Conservation (phyloP, 2,113 vertebrate species). For the Leptobrachium ailaonicum region DNA sequence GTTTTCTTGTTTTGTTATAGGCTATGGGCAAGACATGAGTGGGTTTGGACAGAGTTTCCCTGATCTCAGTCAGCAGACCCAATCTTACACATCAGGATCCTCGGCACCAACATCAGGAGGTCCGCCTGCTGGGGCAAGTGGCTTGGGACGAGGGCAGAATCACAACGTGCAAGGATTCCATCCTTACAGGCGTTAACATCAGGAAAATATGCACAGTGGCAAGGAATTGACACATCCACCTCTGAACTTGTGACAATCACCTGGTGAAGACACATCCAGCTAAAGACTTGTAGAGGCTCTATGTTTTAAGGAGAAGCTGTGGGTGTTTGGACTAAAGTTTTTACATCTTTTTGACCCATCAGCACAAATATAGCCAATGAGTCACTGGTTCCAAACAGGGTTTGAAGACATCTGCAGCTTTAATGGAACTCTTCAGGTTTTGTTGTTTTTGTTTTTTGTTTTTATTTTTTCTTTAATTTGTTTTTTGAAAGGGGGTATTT, state of each 20-base stretch:
- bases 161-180: constrained; percentile 98
- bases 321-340: constrained; percentile 87
- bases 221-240: constrained; percentile 66
- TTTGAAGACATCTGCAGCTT: constrained; percentile 94
- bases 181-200: constrained; percentile 93
- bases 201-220: constrained; percentile 78
- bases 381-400: constrained; percentile 93
- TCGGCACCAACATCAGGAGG: constrained; percentile 83
- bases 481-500: constrained; percentile 79
- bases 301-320: constrained; percentile 76
- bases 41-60: constrained; percentile 93
- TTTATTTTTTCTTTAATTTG: constrained; percentile 70
- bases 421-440: constrained; percentile 88
- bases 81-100: constrained; percentile 84
- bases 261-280: constrained; percentile 72
- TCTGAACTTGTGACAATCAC: constrained; percentile 82
- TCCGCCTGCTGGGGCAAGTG: constrained; percentile 80
- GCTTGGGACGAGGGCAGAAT: constrained; percentile 94
- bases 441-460: constrained; percentile 11
- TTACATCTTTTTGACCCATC: constrained; percentile 95
- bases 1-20: constrained; percentile 62
- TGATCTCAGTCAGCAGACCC: constrained; percentile 88
- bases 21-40: constrained; percentile 96
- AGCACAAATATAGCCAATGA: constrained; percentile 89
- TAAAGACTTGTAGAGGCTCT: constrained; percentile 62